A percentile compares a stretch with the other conserved stretches of the same genome.
Conservation (phyloP, 2,113 vertebrate genomes). For the Dromas ardeola region DNA sequence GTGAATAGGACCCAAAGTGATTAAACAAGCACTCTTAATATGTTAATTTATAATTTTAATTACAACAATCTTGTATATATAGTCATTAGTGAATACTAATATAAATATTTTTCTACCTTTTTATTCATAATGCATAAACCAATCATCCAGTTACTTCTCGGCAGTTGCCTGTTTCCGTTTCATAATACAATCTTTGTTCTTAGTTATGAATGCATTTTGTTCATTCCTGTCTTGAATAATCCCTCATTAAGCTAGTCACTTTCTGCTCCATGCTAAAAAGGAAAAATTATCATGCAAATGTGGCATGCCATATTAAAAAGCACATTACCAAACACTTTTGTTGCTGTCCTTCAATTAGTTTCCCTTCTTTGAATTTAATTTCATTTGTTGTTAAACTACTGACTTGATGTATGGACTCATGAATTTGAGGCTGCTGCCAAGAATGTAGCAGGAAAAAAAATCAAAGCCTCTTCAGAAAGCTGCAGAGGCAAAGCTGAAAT, state of each 20-base stretch:
- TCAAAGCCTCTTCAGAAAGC: constrained; percentile 74
- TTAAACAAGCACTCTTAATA: constrained; percentile 84
- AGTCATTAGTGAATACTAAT: constrained; percentile 84
- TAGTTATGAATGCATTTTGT: constrained; percentile 83
- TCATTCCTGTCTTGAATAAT: constrained; percentile 81
- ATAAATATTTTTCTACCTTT: constrained; percentile 85
- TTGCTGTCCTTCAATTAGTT: constrained; percentile 84
- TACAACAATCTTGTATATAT: constrained; percentile 82
- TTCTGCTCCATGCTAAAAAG: constrained; percentile 81
- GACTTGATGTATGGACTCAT: constrained; percentile 80
- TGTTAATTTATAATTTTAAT: constrained; percentile 87
- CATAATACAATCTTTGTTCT: constrained; percentile 83
- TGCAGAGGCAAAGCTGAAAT: constrained; percentile 74
- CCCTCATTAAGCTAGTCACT: constrained; percentile 84
- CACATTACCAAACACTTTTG: constrained; percentile 79
- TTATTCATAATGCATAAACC: constrained; percentile 84
- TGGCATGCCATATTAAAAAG: constrained; percentile 80
- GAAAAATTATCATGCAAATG: constrained; percentile 84
- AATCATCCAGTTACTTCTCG: constrained; percentile 79
- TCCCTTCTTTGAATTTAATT: constrained; percentile 84
- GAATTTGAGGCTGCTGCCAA: constrained; percentile 77
- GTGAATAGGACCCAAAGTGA: constrained; percentile 77
- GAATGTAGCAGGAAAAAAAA: constrained; percentile 66
- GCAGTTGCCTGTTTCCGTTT: constrained; percentile 77
- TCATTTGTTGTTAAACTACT: constrained; percentile 82